A percentile compares a stretch with the other conserved stretches of the same genome.
These are phyloP conservation scores for Pitangus sulphuratus DNA, from an alignment of 2,797 vertebrate species.

Conservation along the genomic window DNA sequence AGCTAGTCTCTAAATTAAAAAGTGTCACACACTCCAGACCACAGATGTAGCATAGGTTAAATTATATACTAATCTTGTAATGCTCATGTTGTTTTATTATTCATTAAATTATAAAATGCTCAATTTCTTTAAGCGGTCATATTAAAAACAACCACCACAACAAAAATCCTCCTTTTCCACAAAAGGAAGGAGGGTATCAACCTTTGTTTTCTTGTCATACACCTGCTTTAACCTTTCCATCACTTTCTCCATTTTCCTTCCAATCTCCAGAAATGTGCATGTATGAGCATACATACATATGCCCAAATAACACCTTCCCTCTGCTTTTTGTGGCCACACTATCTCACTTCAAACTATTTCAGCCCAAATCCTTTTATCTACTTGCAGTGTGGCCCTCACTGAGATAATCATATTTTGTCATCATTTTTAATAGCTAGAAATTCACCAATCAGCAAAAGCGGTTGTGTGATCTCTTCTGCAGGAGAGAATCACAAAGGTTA, in stretches of 20 bases:
- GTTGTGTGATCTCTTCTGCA: neutral
- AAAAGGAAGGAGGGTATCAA: neutral
- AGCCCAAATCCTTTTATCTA: neutral
- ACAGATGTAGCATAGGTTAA: neutral
- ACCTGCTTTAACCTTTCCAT: neutral
- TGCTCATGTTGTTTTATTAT: neutral
- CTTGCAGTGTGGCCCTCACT: neutral
- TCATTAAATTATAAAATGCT: neutral
- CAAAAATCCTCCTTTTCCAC: fast-evolving
- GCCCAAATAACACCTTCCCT: neutral
- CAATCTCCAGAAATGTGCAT: neutral
- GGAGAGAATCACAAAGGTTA: neutral
- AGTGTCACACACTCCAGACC: neutral
- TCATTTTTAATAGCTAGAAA: neutral
- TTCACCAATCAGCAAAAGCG: neutral
- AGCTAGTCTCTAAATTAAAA: neutral
- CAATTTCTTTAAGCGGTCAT: neutral
- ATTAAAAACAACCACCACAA: neutral
- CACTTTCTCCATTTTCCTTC: neutral
- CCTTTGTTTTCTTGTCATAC: neutral
- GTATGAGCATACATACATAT: neutral
- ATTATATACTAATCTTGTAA: neutral
- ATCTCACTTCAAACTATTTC: neutral
- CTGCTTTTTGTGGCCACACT: neutral
- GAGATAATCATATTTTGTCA: neutral